These are phyloP conservation scores for Yponomeuta sedellus DNA, from an alignment of 2,888 invertebrate species.

Conservation along the genomic window DNA sequence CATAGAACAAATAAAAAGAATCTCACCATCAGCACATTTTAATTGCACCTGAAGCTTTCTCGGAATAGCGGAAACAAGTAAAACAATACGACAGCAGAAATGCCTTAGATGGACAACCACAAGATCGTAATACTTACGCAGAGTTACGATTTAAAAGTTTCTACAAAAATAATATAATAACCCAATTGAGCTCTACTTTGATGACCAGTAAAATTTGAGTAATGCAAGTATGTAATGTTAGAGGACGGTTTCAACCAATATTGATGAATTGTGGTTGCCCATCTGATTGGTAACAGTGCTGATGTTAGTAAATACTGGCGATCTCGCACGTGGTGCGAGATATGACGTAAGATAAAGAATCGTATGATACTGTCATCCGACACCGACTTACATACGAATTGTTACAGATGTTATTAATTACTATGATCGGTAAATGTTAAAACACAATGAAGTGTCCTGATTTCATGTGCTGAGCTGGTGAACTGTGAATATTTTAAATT, in stretches of 20 bases:
- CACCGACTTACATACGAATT: neutral
- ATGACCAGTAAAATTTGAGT: too few species aligned
- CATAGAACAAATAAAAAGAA: neutral
- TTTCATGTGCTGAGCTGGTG: neutral
- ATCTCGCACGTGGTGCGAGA: neutral
- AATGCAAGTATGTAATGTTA: too few species aligned
- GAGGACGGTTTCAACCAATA: too few species aligned
- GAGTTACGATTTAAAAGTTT: too few species aligned
- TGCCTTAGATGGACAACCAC: neutral
- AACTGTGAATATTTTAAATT: neutral
- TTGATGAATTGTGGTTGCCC: too few species aligned
- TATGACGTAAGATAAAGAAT: neutral
- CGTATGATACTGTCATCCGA: neutral
- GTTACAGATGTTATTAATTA: constrained; percentile 1
- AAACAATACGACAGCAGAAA: neutral
- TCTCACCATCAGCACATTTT: neutral
- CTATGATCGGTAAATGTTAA: neutral
- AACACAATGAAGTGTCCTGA: neutral
- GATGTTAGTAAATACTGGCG: neutral
- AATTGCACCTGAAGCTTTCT: constrained; percentile 10
- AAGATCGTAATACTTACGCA: too few species aligned
- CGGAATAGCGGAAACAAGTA: constrained; percentile 14
- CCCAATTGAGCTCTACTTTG: too few species aligned
- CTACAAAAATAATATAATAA: too few species aligned
- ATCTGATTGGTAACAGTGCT: neutral